Percentiles rank a stretch among this genome's conserved stretches.
Conservation (phyloP, 2,113 vertebrate genomes). For the Oophaga pumilio region DNA sequence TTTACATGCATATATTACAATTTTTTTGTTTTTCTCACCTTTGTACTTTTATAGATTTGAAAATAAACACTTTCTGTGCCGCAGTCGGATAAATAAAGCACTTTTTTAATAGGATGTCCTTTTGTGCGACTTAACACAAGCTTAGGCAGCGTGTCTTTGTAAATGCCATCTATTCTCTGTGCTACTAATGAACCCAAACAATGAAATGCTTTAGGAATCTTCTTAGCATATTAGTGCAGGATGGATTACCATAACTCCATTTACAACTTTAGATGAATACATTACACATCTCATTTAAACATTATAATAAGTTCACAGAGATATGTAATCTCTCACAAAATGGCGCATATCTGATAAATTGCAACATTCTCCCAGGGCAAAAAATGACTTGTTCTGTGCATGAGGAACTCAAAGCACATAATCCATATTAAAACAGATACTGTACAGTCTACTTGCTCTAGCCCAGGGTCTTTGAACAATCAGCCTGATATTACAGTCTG, state of each 20-base stretch:
- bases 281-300: constrained; percentile 58
- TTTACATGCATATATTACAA: not conserved
- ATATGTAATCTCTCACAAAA: constrained; percentile 57
- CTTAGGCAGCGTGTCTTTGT: constrained; percentile 29
- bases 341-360: constrained; percentile 53
- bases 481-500: not conserved
- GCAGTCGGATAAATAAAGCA: not conserved
- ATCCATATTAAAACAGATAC: constrained; percentile 33
- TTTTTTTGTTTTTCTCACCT: not conserved
- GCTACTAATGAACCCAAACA: constrained; percentile 56
- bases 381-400: constrained; percentile 49
- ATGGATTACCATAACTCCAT: constrained; percentile 59
- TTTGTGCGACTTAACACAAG: constrained; percentile 39
- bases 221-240: constrained; percentile 57
- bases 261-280: constrained; percentile 59
- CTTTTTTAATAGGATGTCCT: constrained; percentile 26
- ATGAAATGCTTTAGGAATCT: constrained; percentile 54
- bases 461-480: constrained; percentile 7
- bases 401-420: constrained; percentile 39
- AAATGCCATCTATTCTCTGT: constrained; percentile 50
- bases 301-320: constrained; percentile 53
- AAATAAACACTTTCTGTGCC: not conserved
- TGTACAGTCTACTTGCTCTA: constrained; percentile 29
- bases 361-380: constrained; percentile 51
- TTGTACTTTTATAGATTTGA: not conserved